These are phyloP conservation scores for Drosophila eohydei DNA, from an alignment of 2,888 invertebrate genomes.

Conservation along the genomic window DNA sequence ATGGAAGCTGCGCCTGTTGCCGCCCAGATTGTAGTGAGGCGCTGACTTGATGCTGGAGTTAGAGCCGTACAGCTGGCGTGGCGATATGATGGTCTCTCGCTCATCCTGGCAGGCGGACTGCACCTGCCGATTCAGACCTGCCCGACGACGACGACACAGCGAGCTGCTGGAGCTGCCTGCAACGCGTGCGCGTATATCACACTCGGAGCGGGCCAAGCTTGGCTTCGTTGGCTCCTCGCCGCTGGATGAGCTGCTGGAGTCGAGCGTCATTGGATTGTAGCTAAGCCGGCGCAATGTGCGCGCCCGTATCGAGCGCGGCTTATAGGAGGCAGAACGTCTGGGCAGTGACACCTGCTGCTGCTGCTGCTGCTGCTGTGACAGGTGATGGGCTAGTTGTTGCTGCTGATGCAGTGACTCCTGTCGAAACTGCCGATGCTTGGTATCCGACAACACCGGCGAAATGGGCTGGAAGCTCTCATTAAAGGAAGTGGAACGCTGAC, in stretches of 20 bases:
- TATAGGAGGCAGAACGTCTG: conserved; percentile 74
- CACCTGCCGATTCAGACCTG: conserved; percentile 82
- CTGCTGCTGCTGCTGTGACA: conserved; percentile 19
- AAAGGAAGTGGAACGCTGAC: conserved; percentile 86
- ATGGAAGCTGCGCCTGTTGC: conserved; percentile 68
- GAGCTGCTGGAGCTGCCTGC: conserved; percentile 63
- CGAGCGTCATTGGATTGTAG: conserved; percentile 87
- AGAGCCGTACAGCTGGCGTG: conserved; percentile 85
- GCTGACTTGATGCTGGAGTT: conserved; percentile 86
- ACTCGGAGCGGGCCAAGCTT: conserved; percentile 86
- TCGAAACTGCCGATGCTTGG: conserved; percentile 38
- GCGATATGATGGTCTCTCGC: conserved; percentile 69
- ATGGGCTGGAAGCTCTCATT: conserved; percentile 85
- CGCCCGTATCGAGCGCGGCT: conserved; percentile 86
- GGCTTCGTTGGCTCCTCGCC: conserved; percentile 85
- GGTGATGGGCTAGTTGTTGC: conserved; percentile 25
- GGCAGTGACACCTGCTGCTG: conserved; percentile 50
- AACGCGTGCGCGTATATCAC: conserved; percentile 85
- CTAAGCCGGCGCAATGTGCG: conserved; percentile 86
- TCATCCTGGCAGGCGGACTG: conserved; percentile 79
- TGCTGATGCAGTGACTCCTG: conserved; percentile 56
- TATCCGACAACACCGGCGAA: conserved; percentile 79
- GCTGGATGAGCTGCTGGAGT: conserved; percentile 86
- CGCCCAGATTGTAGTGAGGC: conserved; percentile 84
- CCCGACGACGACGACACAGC: conserved; percentile 77